Base-by-base conservation (phyloP, 92 coral and sea anemone species). In the Paramuricea clavata region DNA sequence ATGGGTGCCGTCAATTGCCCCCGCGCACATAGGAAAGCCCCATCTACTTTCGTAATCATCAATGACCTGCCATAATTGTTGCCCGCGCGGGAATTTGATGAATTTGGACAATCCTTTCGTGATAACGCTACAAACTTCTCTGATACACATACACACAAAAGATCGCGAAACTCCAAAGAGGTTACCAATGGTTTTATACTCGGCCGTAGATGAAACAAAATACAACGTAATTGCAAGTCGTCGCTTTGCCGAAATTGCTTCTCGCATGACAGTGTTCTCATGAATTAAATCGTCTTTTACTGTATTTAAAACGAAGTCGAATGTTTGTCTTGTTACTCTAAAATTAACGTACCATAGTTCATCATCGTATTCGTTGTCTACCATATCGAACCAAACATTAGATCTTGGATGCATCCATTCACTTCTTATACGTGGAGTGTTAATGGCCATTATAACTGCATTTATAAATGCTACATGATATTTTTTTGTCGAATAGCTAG, bases 171-270 rank as follows among this genome's bases (percentile, higher is more conserved):
- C 87, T 19, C 69, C 86, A 50, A 90, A 82, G 43, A 90, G 54
- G 28, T 85, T 64, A 22, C 78, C 82, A 43, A 90, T 76, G 21
- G 82, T 88, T 43, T 79, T 74, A 52, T 71, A 88, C 28, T 88
- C 92, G n/a, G 83, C 75, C 30, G 77, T 86, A 19, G 88, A 86
- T 2, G 90, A 84, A 52, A 90, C 32, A 28, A 80, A 86, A 81
- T 89, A 90, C 76, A 90, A 82, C 10, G 83, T 78, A 32, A 86
- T 13, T 23, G 78, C 88, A 67, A 90, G 62, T 17, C 90, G 85
- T 7, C 59, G 76, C 41, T 69, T 82, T 21, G 76, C 81, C 13
- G 89, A 65, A 16, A 89, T 60, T 4, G 90, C 90, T 36, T 61
- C 42, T 16, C 90, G 81, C 68, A 60, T 60, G n/a, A n/a, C n/a